phyloP scores from a whole-genome alignment of 2,113 vertebrate genomes.

The Neolamprologus fasciatus region DNA sequence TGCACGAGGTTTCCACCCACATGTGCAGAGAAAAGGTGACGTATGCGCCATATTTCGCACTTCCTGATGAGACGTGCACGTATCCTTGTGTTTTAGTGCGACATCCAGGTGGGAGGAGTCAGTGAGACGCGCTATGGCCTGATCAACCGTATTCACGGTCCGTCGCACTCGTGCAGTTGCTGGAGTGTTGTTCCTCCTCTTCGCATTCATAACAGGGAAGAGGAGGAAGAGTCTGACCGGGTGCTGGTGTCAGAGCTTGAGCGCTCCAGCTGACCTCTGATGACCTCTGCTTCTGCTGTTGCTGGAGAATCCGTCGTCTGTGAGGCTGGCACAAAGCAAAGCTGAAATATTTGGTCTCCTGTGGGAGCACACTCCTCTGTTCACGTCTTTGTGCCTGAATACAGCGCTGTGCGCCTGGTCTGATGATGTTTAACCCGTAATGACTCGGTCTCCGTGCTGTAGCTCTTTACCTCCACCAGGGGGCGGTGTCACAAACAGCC shows the following conservation, averaged over 20 bases:
- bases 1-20: conserved; percentile 85
- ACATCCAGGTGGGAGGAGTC: neutral
- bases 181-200: neutral
- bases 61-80: neutral
- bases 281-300: neutral
- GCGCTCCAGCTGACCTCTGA: neutral
- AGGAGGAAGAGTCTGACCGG: neutral
- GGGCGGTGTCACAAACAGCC: neutral
- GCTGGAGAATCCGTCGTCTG: neutral
- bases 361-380: neutral
- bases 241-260: neutral
- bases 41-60: neutral
- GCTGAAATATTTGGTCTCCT: neutral
- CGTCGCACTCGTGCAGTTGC: neutral
- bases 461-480: neutral
- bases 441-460: neutral
- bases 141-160: neutral
- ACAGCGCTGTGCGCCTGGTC: neutral
- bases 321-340: neutral
- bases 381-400: neutral
- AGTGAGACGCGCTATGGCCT: neutral
- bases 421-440: neutral
- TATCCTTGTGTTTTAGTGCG: neutral
- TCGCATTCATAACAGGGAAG: neutral
- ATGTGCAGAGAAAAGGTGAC: conserved; percentile 84